Evolutionary conservation across 2,113 vertebrate genomes (phyloP).

Genomic region (Vimba vimba): DNA sequence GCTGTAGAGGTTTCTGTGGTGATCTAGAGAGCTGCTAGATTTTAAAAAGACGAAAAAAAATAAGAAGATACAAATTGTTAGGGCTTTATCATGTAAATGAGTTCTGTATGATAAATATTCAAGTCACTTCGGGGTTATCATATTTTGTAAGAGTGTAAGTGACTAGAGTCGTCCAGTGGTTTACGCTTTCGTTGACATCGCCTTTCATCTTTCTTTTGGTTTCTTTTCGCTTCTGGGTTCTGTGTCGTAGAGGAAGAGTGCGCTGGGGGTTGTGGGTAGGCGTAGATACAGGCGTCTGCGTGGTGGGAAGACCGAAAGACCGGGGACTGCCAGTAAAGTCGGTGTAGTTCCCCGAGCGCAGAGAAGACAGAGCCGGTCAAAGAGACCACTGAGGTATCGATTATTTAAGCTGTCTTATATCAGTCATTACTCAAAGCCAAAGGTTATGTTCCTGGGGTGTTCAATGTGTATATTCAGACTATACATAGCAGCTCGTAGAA

Average conservation of each 20-base stretch:
- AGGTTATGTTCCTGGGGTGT: constrained; percentile 83
- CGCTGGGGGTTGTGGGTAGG: constrained; percentile 28
- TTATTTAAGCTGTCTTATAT: constrained; percentile 79
- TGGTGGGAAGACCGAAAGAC: not conserved
- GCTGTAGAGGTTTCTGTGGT: constrained; percentile 92
- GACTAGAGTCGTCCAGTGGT: constrained; percentile 83
- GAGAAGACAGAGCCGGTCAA: constrained; percentile 66
- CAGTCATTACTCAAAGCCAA: constrained; percentile 89
- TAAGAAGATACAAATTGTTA: constrained; percentile 84
- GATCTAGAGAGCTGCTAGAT: constrained; percentile 91
- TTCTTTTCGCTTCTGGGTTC: constrained; percentile 46
- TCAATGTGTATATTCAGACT: constrained; percentile 77
- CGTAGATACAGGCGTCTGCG: constrained; percentile 10
- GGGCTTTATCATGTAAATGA: constrained; percentile 89
- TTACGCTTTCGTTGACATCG: constrained; percentile 78
- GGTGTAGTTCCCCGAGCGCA: constrained; percentile 61
- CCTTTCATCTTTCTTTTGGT: constrained; percentile 42
- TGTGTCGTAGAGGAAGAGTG: constrained; percentile 27
- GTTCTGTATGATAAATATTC: constrained; percentile 87
- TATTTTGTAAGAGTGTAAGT: constrained; percentile 90
- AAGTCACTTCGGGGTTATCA: constrained; percentile 85
- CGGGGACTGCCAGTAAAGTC: constrained; percentile 5
- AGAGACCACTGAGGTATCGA: constrained; percentile 80
- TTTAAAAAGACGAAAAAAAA: constrained; percentile 66
- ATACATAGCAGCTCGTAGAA: constrained; percentile 76